Evolutionary conservation across 2,888 invertebrate genomes (phyloP).

Genomic region (Lordiphosa fenestrarum): DNA sequence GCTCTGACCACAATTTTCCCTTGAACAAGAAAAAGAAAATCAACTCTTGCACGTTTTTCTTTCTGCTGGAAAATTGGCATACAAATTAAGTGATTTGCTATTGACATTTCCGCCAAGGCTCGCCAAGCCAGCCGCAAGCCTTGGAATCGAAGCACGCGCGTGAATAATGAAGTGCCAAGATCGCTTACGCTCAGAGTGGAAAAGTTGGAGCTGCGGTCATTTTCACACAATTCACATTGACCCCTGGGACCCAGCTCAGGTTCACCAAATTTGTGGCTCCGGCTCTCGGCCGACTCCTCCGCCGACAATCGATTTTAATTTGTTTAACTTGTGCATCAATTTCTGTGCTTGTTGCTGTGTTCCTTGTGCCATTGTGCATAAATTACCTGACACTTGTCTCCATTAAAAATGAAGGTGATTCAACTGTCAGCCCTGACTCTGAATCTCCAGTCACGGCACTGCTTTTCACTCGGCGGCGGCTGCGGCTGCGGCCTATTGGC

Average conservation of each 20-base stretch:
- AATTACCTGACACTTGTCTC: conserved; percentile 76
- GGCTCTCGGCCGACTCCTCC: neutral
- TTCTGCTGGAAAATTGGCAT: conserved; percentile 60
- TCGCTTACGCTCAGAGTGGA: conserved; percentile 56
- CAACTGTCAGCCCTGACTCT: conserved; percentile 64
- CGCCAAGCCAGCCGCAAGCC: conserved; percentile 43
- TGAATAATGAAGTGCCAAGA: conserved; percentile 76
- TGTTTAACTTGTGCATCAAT: conserved; percentile 74
- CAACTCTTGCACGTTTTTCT: conserved; percentile 47
- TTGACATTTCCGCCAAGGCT: conserved; percentile 66
- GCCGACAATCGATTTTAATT: conserved; percentile 72
- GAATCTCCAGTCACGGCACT: conserved; percentile 57
- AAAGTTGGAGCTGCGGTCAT: conserved; percentile 38
- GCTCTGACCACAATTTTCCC: conserved; percentile 49
- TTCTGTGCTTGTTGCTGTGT: conserved; percentile 60
- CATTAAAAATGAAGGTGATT: conserved; percentile 75
- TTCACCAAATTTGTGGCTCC: conserved; percentile 19
- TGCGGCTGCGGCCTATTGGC: conserved; percentile 50
- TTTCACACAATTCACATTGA: conserved; percentile 72
- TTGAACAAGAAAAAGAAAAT: neutral
- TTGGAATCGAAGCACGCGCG: conserved; percentile 67
- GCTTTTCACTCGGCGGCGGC: conserved; percentile 62
- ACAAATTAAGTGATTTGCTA: conserved; percentile 77
- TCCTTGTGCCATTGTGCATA: conserved; percentile 57
- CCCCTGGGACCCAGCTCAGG: conserved; percentile 54